Conservation (phyloP, 2,888 invertebrate species). For the Chrysolina haemoptera region DNA sequence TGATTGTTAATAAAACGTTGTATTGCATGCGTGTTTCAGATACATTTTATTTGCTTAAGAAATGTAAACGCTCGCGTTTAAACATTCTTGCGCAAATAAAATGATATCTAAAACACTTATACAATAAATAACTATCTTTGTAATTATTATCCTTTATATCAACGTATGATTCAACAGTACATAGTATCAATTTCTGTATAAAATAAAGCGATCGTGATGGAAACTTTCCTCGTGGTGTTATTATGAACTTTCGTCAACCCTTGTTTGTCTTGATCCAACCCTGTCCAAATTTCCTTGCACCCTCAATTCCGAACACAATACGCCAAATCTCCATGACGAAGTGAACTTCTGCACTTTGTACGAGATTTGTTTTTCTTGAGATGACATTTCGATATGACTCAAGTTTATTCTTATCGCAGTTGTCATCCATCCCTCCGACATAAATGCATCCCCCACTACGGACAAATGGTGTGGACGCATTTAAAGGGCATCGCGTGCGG, state of each 20-base stretch:
- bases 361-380: slow-evolving; percentile 67
- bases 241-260: neutral
- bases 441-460: slow-evolving; percentile 23
- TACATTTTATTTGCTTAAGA: too few species aligned
- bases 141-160: too few species aligned
- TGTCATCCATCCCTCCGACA: slow-evolving; percentile 33
- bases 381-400: slow-evolving; percentile 68
- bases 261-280: neutral
- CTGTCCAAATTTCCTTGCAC: slow-evolving; percentile 29
- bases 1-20: too few species aligned
- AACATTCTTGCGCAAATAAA: too few species aligned
- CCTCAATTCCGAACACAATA: slow-evolving; percentile 48
- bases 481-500: slow-evolving; percentile 52
- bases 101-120: too few species aligned
- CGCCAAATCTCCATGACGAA: slow-evolving; percentile 47
- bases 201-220: too few species aligned
- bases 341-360: slow-evolving; percentile 62
- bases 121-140: too few species aligned
- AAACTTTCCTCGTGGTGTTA: too few species aligned
- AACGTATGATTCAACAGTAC: too few species aligned
- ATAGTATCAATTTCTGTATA: too few species aligned
- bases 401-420: slow-evolving; percentile 51
- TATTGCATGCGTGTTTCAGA: too few species aligned
- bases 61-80: too few species aligned
- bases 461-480: slow-evolving; percentile 55